phyloP scores from a whole-genome alignment of 2,888 invertebrate genomes.

The Synanthedon tipuliformis region DNA sequence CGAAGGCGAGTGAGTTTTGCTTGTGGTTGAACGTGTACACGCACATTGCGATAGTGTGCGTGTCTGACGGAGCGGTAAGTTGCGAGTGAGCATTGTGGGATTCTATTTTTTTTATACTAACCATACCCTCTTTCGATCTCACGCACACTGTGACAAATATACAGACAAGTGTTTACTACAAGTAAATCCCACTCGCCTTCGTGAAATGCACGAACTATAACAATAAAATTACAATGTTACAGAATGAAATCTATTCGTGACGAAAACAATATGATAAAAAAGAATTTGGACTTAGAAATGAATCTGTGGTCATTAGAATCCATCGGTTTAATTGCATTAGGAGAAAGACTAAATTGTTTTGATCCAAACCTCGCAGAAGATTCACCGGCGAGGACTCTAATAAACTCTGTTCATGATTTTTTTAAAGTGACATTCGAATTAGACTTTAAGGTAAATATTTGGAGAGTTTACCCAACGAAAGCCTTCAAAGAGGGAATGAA shows the following conservation, averaged over 20 bases:
- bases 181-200: no score
- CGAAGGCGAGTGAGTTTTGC: no score
- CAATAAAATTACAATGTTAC: slow-evolving; percentile 1
- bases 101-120: no score
- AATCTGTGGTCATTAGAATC: slow-evolving; percentile 69
- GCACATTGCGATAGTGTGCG: no score
- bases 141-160: no score
- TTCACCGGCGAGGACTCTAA: slow-evolving; percentile 6
- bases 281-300: slow-evolving; percentile 51
- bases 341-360: slow-evolving; percentile 12
- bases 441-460: slow-evolving; percentile 5
- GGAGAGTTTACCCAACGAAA: slow-evolving; percentile 2
- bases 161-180: no score
- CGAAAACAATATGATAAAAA: slow-evolving; percentile 52
- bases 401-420: slow-evolving; percentile 4
- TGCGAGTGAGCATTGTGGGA: no score
- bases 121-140: no score
- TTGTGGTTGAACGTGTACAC: no score
- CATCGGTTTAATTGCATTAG: slow-evolving; percentile 15
- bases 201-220: no score
- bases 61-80: no score
- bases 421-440: slow-evolving; percentile 1
- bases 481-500: slow-evolving; percentile 4
- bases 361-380: slow-evolving; percentile 8
- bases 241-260: slow-evolving; percentile 55